Evolutionary conservation across 2,113 vertebrate genomes (phyloP).

Genomic region (Paralichthys olivaceus): DNA sequence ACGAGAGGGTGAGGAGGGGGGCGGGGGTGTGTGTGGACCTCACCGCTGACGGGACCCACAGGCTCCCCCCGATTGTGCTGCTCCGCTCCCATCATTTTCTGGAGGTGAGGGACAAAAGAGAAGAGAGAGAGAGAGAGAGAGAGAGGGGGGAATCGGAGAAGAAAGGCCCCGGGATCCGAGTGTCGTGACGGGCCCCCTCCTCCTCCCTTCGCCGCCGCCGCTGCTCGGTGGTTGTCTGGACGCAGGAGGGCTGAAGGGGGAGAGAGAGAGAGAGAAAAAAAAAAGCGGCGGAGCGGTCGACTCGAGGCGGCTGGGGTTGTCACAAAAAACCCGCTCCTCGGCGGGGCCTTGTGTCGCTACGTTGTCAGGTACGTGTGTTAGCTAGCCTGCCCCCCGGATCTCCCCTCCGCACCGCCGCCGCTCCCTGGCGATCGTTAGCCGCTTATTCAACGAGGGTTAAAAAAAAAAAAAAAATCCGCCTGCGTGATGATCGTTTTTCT

Average conservation of each 20-base stretch:
- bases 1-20: slow-evolving; percentile 35
- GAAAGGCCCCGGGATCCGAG: slow-evolving; percentile 73
- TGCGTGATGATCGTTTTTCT: slow-evolving; percentile 49
- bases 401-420: slow-evolving; percentile 27
- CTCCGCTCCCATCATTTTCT: slow-evolving; percentile 80
- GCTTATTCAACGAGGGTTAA: slow-evolving; percentile 32
- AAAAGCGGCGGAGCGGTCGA: slow-evolving; percentile 79
- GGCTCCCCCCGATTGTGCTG: slow-evolving; percentile 76
- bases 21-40: slow-evolving; percentile 82
- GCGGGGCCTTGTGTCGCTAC: slow-evolving; percentile 78
- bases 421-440: slow-evolving; percentile 31
- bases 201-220: slow-evolving; percentile 60
- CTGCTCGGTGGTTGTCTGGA: slow-evolving; percentile 77
- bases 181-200: slow-evolving; percentile 77
- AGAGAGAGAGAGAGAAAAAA: too few relatives aligned
- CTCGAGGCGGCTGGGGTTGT: slow-evolving; percentile 81
- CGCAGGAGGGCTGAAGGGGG: slow-evolving; percentile 51
- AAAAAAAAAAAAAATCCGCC: slow-evolving; percentile 3
- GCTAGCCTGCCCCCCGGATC: slow-evolving; percentile 42
- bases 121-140: slow-evolving; percentile 32
- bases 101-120: slow-evolving; percentile 84
- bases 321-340: slow-evolving; percentile 47
- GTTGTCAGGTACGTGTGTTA: slow-evolving; percentile 77
- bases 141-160: slow-evolving; percentile 56
- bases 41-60: slow-evolving; percentile 81